Evolutionary conservation across 2,797 vertebrate genomes (phyloP), one percentile per base, ranked within the genome.

Genomic region (Euphonia xanthogaster): DNA sequence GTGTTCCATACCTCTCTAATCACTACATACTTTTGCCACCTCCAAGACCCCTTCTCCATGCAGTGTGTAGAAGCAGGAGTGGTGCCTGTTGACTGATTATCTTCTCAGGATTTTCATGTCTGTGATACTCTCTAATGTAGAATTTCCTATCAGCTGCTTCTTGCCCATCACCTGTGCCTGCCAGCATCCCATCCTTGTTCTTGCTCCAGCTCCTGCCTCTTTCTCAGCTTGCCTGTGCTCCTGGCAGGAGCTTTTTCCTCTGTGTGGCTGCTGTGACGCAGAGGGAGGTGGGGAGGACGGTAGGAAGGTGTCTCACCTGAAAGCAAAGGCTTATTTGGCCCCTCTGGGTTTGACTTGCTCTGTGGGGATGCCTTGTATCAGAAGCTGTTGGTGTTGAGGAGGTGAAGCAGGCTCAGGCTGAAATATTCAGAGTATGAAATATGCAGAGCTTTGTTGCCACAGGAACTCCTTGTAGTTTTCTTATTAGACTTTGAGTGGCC

Each of bases 101-200:
- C 57, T 53, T 58, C 39, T 86, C 25, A 10, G 9, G 70, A 24
- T 50, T 94, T 80, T 76, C 55, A 9, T 61, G 35, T 54, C 58
- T 79, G 51, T 55, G 31, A 33, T 72, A 31, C 1, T 65, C 20
- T 79, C 21, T 66, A 66, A 3, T 0, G 2, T 33, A 31, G 68
- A 76, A 39, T 78, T 92, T 75, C 50, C 17, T 44, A 31, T 12
- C 60, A 63, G 50, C 51, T 91, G 55, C 54, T 31, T 79, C 35
- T 67, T 90, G 44, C 44, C 63, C 3, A 2, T 40, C 62, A 33
- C 13, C 10, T 14, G 6, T 65, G 40, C 42, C 37, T 14, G 2
- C 39, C 6, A 8, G 24, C 48, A 8, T 77, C n/a, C 31, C 0
- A 0, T 90, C 21, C 40, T 39, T 0, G 0, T 53, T 91, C 12